Base-by-base conservation (phyloP, 2,888 invertebrate species). In the Lepidochitona cinerea region DNA sequence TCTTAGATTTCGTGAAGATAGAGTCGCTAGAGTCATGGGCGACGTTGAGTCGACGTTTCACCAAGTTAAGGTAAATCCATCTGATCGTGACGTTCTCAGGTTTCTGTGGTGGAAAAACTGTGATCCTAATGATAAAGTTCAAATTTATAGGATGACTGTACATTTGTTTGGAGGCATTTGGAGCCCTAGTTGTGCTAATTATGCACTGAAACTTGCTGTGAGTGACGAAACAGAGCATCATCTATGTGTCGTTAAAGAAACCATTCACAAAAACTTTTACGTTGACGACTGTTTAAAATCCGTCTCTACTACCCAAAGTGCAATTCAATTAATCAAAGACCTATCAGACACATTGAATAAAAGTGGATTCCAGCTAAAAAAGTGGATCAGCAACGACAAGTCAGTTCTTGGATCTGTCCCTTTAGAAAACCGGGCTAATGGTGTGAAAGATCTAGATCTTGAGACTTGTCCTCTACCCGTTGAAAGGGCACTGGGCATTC, bases 201-300 rank as follows among this genome's bases (percentile, higher is more conserved):
- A 23, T n/a, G 66, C 66, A 2, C 14, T 66, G 36, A 32, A 36
- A 18, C 2, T 3, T 3, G 26, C n/a, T 6, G 66, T 26, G 36
- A 26, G 18, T 1, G 35, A 36, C 35, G 1, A 66, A 1, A 2
- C 14, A 26, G 35, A 23, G 7, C 3, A 33, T 3, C n/a, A 3
- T 9, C 4, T 35, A 2, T 5, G 1, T 14, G 35, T 14, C 2
- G 66, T 32, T 9, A 1, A 4, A 4, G 4, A 59, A 59, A 73
- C 59, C 1, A 32, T 59, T 1, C 23, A 59, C 9, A 29, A 59
- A 32, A 59, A 59, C 59, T 59, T 59, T 9, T 77, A 77, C 37
- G 72, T 77, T 64, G 78, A 77, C 37, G 75, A 77, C 59, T 52
- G 36, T 18, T 52, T 77, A 72, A 73, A 75, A 9, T 79, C 79